Conservation (phyloP, 2,797 vertebrate genomes). For the Scolopax bukidnonensis region DNA sequence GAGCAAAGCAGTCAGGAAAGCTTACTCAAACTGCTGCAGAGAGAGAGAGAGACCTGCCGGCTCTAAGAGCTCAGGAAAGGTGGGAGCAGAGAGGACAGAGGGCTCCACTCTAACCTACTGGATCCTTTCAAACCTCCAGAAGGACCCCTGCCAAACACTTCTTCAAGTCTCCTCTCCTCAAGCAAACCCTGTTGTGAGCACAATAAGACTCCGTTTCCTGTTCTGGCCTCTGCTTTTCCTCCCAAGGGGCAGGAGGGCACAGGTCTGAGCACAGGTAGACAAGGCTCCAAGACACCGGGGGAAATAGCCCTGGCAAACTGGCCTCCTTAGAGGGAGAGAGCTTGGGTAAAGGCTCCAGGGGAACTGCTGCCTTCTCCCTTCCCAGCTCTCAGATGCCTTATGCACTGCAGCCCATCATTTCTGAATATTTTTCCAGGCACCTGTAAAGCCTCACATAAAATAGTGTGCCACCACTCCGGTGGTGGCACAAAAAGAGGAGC, state of each 20-base stretch:
- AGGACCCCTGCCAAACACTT: neutral
- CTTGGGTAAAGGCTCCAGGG: neutral
- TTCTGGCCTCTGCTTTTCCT: neutral
- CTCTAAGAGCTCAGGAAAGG: neutral
- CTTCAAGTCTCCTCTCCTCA: neutral
- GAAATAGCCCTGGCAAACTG: neutral
- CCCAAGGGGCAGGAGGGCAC: accelerated
- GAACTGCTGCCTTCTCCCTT: neutral
- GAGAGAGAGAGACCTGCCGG: neutral
- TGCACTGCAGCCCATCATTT: neutral
- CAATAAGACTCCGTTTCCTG: neutral
- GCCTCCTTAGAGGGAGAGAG: neutral
- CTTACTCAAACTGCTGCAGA: neutral
- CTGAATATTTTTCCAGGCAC: neutral
- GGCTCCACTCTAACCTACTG: neutral
- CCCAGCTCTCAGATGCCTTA: neutral
- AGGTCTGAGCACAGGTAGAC: neutral
- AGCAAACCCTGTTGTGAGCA: neutral
- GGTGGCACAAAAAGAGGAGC: neutral
- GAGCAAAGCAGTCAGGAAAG: neutral
- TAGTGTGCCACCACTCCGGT: neutral
- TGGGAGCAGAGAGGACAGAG: neutral
- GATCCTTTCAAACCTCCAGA: neutral
- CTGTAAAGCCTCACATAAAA: neutral
- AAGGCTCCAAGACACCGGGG: accelerated